These are phyloP conservation scores for Gibbula magus DNA, from an alignment of 2,888 invertebrate genomes.

Conservation along the genomic window DNA sequence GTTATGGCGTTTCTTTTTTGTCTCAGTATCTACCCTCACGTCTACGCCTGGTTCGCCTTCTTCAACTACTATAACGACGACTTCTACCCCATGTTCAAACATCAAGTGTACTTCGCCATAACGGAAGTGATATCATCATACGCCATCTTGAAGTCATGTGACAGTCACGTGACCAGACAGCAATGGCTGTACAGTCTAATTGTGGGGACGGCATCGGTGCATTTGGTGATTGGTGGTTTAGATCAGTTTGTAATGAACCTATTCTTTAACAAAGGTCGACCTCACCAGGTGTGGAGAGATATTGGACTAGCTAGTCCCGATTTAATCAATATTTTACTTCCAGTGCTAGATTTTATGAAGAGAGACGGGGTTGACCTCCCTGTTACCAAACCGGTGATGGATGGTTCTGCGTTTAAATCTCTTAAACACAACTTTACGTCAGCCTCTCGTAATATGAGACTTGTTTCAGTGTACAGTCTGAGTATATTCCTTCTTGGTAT, in stretches of 20 bases:
- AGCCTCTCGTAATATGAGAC: no score
- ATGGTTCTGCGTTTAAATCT: no score
- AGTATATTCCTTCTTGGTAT: no score
- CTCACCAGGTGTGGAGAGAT: not conserved
- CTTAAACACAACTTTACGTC: no score
- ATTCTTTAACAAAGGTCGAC: not conserved
- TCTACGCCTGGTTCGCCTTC: conserved; percentile 9
- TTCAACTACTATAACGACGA: conserved; percentile 22
- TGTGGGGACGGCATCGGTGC: not conserved
- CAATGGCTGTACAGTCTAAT: not conserved
- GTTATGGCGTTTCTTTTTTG: not conserved
- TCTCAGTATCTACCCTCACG: not conserved
- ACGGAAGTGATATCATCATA: not conserved
- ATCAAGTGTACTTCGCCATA: not conserved
- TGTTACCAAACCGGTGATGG: no score
- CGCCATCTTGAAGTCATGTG: conserved; percentile 1
- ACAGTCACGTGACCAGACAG: not conserved
- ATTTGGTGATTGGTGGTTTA: not conserved
- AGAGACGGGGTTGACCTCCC: not conserved
- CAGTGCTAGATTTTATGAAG: not conserved
- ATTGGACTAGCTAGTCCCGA: not conserved
- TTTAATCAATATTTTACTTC: not conserved
- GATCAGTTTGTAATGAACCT: not conserved
- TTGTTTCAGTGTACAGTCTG: no score
- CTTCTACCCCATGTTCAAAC: not conserved